These are phyloP conservation scores for Cetoscarus ocellatus DNA, from an alignment of 2,797 vertebrate species.

Conservation along the genomic window DNA sequence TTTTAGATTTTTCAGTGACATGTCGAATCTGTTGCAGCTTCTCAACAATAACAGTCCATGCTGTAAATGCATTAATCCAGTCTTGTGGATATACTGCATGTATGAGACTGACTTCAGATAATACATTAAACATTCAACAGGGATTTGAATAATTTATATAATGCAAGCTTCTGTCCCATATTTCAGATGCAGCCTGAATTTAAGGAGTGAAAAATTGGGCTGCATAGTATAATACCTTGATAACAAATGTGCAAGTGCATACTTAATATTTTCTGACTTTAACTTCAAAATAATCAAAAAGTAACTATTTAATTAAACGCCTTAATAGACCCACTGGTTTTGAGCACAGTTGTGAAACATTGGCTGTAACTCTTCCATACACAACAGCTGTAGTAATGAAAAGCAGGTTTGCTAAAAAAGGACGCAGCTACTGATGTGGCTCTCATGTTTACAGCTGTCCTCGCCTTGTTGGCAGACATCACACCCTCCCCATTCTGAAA, in stretches of 20 bases:
- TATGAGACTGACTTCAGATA: background rate
- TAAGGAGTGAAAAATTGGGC: background rate
- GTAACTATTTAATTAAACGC: slow-evolving; percentile 35
- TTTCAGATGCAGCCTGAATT: slow-evolving; percentile 1
- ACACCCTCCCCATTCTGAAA: slow-evolving; percentile 33
- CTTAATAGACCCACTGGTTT: slow-evolving; percentile 39
- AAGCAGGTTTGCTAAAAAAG: slow-evolving; percentile 60
- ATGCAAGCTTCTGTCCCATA: background rate
- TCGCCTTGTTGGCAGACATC: slow-evolving; percentile 61
- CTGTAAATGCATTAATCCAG: too few relatives aligned
- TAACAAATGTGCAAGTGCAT: too few relatives aligned
- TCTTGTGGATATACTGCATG: background rate
- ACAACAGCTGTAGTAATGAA: slow-evolving; percentile 29
- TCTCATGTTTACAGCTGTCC: slow-evolving; percentile 64
- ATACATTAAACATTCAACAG: background rate
- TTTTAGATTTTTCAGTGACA: too few relatives aligned
- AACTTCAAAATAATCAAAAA: slow-evolving; percentile 1
- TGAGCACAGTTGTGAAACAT: slow-evolving; percentile 54
- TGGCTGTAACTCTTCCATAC: slow-evolving; percentile 38
- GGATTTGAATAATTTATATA: slow-evolving; percentile 6
- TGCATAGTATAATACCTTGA: too few relatives aligned
- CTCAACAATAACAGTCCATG: background rate
- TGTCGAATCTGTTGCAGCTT: too few relatives aligned
- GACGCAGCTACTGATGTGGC: slow-evolving; percentile 55
- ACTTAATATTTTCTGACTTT: background rate